Base-by-base conservation (phyloP, 2,888 invertebrate genomes). In the Phyllotreta cruciferae region DNA sequence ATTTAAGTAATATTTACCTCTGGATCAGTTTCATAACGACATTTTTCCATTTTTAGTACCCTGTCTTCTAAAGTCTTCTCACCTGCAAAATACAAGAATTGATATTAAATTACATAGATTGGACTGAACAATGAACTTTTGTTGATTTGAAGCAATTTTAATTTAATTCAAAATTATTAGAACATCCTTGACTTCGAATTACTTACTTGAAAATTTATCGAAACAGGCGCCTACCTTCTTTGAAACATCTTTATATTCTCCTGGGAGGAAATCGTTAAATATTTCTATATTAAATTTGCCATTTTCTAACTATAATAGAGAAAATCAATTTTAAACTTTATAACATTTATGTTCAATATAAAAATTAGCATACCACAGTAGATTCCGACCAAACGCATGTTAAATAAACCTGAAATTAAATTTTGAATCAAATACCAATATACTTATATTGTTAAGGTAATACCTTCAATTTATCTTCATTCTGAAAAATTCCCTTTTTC, bases 191-290 rank as follows among this genome's bases (percentile, higher is more conserved):
- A 24, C 24, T 24, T 24, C 24, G 24, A 24, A 24, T 24, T 41
- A 44, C 41, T 41, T 41, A 41, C 44, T 11, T 44, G 44, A 14
- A 10, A 44, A 44, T 44, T 44, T 44, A 44, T 44, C 44, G 10
- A 44, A 44, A 44, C 44, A 44, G 9, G 6, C 9, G 6, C 4
- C 14, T 8, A 44, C 7, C 4, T 13, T n/a, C 14, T 44, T 44
- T 44, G 44, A 7, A 9, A 44, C 14, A 44, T 44, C 44, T 14
- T 44, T 44, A 11, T 44, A 44, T 8, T 44, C 44, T 10, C 9
- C 2, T 6, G 44, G 44, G 14, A 44, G 14, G 7, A 44, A 13
- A n/a, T 44, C 44, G 10, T 7, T 10, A 1, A 44, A 6, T n/a
- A 10, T 14, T n/a, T 44, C 11, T n/a, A 1, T n/a, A n/a, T 44